These are phyloP conservation scores for Melanostoma scalare DNA, from an alignment of 2,888 invertebrate genomes.

Conservation along the genomic window DNA sequence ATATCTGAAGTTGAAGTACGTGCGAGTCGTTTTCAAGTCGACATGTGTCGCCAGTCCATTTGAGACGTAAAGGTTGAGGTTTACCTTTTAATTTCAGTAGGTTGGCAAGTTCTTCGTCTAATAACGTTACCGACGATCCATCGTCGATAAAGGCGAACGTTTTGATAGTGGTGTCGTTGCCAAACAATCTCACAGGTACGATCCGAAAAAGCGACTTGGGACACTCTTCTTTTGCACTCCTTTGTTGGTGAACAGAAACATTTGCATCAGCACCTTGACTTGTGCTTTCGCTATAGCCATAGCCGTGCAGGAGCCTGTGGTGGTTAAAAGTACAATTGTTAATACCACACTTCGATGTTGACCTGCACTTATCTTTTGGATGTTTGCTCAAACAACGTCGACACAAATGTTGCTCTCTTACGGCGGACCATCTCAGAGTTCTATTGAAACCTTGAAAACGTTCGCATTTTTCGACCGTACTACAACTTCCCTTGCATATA, in stretches of 20 bases:
- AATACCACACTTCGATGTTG: neutral
- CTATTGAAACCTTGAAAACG: no score
- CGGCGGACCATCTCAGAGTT: no score
- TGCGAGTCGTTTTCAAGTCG: neutral
- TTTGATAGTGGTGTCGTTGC: neutral
- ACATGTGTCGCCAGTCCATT: constrained; percentile 7
- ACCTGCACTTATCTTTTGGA: neutral
- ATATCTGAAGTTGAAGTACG: neutral
- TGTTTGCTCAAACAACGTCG: no score
- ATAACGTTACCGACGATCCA: constrained; percentile 10
- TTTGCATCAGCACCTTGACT: neutral
- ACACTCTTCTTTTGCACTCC: neutral
- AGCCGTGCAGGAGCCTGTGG: constrained; percentile 10
- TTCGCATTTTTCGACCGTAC: no score
- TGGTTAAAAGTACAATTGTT: neutral
- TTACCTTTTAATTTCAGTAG: neutral
- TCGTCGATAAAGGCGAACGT: constrained; percentile 21
- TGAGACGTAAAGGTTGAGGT: constrained; percentile 21
- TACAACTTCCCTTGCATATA: no score
- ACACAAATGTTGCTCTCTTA: no score
- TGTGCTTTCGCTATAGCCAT: neutral
- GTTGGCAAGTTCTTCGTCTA: constrained; percentile 19
- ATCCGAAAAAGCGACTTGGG: neutral
- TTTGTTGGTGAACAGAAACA: no score
- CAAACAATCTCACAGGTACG: constrained; percentile 16